phyloP scores from a whole-genome alignment of 2,113 vertebrate species.

The Todiramphus saurophagus region DNA sequence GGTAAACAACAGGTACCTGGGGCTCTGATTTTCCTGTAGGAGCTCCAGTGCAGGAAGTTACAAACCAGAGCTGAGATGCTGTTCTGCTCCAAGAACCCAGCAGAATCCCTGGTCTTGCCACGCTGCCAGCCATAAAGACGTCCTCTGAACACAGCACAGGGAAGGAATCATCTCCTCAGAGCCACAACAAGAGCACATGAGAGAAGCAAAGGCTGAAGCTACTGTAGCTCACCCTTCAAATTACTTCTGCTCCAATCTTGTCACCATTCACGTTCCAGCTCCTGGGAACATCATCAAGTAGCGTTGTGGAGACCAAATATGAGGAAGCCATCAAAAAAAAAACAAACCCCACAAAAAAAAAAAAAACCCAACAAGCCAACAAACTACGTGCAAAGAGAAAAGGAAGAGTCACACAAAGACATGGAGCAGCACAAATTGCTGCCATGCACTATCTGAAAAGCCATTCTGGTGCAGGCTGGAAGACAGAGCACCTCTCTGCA shows the following conservation, averaged over 20 bases:
- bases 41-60: neutral
- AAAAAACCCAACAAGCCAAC: neutral
- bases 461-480: neutral
- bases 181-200: fast-evolving
- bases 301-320: neutral
- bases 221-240: neutral
- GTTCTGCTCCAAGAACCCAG: neutral
- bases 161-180: neutral
- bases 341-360: neutral
- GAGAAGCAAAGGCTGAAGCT: neutral
- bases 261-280: neutral
- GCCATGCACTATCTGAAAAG: neutral
- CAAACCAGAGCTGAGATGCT: neutral
- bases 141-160: neutral
- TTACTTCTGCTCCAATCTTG: neutral
- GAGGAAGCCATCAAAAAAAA: neutral
- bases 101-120: fast-evolving
- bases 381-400: neutral
- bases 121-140: neutral
- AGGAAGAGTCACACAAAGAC: neutral
- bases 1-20: neutral
- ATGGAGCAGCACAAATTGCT: neutral
- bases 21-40: neutral
- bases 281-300: neutral
- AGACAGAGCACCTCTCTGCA: neutral